phyloP scores from a whole-genome alignment of 35 echinoderm and acorn worm genomes.

The Anneissia japonica region DNA sequence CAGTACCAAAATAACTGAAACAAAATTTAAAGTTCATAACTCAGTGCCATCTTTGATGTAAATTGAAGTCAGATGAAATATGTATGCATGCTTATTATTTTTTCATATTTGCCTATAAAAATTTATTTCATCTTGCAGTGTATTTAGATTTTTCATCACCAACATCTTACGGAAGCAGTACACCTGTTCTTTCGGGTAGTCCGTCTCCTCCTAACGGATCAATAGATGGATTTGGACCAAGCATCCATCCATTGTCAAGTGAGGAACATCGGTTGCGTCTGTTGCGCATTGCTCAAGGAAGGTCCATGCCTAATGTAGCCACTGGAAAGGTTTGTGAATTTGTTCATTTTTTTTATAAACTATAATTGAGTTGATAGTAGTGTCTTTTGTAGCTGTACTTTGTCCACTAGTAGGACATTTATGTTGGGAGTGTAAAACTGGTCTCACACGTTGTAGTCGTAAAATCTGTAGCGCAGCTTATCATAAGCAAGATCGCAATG shows the following conservation, averaged over 20 bases:
- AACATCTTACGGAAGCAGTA: neutral
- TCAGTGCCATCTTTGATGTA: too few species aligned
- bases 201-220: neutral
- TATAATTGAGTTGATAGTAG: too few species aligned
- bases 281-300: conserved; percentile 74
- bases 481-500: too few species aligned
- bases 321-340: neutral
- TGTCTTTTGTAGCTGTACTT: too few species aligned
- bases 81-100: neutral
- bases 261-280: conserved; percentile 64
- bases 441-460: too few species aligned
- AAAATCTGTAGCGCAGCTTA: too few species aligned
- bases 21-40: too few species aligned
- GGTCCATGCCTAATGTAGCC: conserved; percentile 53
- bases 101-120: neutral
- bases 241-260: neutral
- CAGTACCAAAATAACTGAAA: too few species aligned
- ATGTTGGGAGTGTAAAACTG: too few species aligned
- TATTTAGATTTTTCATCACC: neutral
- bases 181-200: neutral
- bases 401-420: too few species aligned
- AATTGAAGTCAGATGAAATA: too few species aligned
- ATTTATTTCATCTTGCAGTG: neutral
- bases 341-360: neutral
- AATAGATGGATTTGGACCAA: neutral